Conservation (phyloP, 2,888 invertebrate species). For the Gisinianus flammeolus region DNA sequence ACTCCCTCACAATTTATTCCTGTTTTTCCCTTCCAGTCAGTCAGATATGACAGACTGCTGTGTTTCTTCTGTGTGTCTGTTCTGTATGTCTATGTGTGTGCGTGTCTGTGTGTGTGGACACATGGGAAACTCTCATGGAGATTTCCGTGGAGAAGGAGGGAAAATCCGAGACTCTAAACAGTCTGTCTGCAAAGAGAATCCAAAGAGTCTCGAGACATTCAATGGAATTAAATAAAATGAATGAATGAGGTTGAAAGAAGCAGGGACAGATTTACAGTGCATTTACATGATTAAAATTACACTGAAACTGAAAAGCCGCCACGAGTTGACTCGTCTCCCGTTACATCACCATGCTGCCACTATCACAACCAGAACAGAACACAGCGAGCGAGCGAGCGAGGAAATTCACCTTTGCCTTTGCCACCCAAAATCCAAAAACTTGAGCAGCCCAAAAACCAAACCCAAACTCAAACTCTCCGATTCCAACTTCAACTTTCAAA, state of each 20-base stretch:
- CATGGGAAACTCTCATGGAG: neutral
- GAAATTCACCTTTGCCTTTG: slow-evolving; percentile 27
- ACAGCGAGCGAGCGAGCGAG: neutral
- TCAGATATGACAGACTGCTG: neutral
- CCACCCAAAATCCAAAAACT: no score
- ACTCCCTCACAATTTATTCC: neutral
- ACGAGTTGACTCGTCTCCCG: neutral
- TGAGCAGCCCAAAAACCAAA: no score
- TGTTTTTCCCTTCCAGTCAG: neutral
- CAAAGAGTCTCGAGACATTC: slow-evolving; percentile 27
- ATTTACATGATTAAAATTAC: slow-evolving; percentile 59
- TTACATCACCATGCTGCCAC: neutral
- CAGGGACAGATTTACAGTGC: slow-evolving; percentile 57
- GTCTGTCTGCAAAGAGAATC: neutral
- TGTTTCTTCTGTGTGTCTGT: neutral
- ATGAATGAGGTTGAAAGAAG: slow-evolving; percentile 45
- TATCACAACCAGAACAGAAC: neutral
- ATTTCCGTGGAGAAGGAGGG: neutral
- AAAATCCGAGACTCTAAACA: neutral
- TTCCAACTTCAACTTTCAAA: neutral
- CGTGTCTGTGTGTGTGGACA: no score
- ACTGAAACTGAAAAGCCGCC: slow-evolving; percentile 26
- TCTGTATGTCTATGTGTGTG: neutral
- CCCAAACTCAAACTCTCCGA: neutral
- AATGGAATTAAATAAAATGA: slow-evolving; percentile 45